Conservation (phyloP, 2,888 invertebrate genomes). For the Drosophila algonquin region DNA sequence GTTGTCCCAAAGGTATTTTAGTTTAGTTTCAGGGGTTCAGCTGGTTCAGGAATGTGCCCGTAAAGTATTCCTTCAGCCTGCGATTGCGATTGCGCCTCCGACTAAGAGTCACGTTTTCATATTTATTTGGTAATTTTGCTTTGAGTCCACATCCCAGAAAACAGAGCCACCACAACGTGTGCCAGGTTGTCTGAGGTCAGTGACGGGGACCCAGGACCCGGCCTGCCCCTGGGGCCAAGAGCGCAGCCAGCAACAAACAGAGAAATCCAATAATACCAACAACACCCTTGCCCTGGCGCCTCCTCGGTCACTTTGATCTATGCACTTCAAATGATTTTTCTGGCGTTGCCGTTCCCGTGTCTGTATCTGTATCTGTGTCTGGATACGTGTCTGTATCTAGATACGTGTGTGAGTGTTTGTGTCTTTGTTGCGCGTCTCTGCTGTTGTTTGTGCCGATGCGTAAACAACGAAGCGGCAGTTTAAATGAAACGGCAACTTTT, state of each 20-base stretch:
- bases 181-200: slow-evolving; percentile 71
- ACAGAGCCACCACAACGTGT: slow-evolving; percentile 59
- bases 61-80: background rate
- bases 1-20: background rate
- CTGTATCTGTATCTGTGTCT: slow-evolving; percentile 14
- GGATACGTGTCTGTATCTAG: slow-evolving; percentile 26
- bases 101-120: slow-evolving; percentile 64
- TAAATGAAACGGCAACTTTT: slow-evolving; percentile 77
- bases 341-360: slow-evolving; percentile 28
- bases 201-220: background rate
- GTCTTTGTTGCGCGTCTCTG: slow-evolving; percentile 35
- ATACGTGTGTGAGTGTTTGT: slow-evolving; percentile 18
- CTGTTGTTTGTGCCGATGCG: slow-evolving; percentile 66
- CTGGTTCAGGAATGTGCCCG: slow-evolving; percentile 2
- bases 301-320: slow-evolving; percentile 76
- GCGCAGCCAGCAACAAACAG: slow-evolving; percentile 19
- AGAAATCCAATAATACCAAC: slow-evolving; percentile 30
- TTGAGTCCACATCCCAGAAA: slow-evolving; percentile 21
- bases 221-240: slow-evolving; percentile 57
- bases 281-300: slow-evolving; percentile 54
- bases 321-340: slow-evolving; percentile 74
- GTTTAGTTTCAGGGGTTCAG: slow-evolving; percentile 7
- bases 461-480: slow-evolving; percentile 72
- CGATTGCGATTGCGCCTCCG: background rate
- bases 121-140: slow-evolving; percentile 65